Evolutionary conservation across 2,797 vertebrate species (phyloP).

Genomic region (Tokudaia tokunoshimensis): DNA sequence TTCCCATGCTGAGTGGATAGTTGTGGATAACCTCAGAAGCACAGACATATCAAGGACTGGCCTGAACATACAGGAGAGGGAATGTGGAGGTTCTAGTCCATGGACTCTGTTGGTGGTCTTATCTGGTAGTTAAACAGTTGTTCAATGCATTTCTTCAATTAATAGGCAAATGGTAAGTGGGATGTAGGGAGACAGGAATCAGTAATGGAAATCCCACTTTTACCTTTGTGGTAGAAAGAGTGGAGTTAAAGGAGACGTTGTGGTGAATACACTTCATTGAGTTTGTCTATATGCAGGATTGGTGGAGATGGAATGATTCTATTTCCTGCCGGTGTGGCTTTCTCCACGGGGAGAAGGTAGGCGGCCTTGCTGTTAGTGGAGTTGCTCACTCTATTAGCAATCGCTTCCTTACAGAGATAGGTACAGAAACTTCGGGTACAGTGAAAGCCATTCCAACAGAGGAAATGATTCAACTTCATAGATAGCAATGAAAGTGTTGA

Average conservation of each 20-base stretch:
- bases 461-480: conserved; percentile 37
- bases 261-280: background rate
- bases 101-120: background rate
- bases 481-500: background rate
- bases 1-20: background rate
- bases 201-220: background rate
- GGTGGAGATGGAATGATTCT: background rate
- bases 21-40: background rate
- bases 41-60: background rate
- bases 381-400: background rate
- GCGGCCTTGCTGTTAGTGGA: background rate
- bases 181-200: background rate
- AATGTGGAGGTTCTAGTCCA: background rate
- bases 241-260: rapidly evolving
- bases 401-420: background rate
- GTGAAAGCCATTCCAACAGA: background rate
- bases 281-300: background rate
- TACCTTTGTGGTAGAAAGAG: background rate
- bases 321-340: background rate
- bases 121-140: background rate
- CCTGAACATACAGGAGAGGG: background rate
- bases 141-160: background rate
- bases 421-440: background rate
- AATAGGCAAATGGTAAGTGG: background rate
- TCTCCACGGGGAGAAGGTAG: background rate